phyloP scores from a whole-genome alignment of 2,888 invertebrate genomes.

The Operophtera brumata region DNA sequence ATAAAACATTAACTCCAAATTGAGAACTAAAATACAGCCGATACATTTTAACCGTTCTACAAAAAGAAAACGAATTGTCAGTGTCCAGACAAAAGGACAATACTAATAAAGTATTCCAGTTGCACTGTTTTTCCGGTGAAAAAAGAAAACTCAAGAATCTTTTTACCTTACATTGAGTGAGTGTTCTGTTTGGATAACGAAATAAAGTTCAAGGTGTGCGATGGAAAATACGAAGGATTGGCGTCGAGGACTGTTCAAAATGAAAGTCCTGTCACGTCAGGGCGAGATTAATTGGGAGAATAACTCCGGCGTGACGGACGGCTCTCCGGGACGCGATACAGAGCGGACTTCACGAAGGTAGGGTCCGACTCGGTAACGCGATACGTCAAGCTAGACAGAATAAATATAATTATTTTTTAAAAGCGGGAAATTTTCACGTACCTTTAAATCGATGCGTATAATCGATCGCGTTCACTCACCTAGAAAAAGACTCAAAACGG shows the following conservation, averaged over 20 bases:
- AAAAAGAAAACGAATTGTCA: conserved; percentile 21
- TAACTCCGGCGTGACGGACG: conserved; percentile 41
- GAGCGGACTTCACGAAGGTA: conserved; percentile 5
- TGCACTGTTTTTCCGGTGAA: conserved; percentile 28
- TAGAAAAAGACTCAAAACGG: too few species aligned
- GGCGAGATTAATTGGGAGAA: conserved; percentile 50
- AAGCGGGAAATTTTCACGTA: too few species aligned
- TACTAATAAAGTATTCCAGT: conserved; percentile 35
- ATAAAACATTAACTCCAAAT: background rate
- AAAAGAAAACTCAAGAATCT: conserved; percentile 30
- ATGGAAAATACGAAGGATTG: conserved; percentile 36
- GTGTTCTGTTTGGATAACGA: conserved; percentile 34
- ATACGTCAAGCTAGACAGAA: background rate
- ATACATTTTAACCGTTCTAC: conserved; percentile 9
- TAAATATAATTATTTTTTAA: too few species aligned
- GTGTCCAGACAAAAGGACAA: conserved; percentile 26
- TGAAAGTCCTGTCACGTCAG: conserved; percentile 43
- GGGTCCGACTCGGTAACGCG: background rate
- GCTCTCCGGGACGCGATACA: conserved; percentile 23
- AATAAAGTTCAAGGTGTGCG: conserved; percentile 36
- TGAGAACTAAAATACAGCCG: conserved; percentile 5
- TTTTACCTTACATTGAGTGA: conserved; percentile 44
- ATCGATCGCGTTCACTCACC: too few species aligned
- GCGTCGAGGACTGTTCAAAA: conserved; percentile 46
- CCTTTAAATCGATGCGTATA: too few species aligned